phyloP scores from a whole-genome alignment of 92 coral and sea anemone species.

The Epizoanthus stellaris region DNA sequence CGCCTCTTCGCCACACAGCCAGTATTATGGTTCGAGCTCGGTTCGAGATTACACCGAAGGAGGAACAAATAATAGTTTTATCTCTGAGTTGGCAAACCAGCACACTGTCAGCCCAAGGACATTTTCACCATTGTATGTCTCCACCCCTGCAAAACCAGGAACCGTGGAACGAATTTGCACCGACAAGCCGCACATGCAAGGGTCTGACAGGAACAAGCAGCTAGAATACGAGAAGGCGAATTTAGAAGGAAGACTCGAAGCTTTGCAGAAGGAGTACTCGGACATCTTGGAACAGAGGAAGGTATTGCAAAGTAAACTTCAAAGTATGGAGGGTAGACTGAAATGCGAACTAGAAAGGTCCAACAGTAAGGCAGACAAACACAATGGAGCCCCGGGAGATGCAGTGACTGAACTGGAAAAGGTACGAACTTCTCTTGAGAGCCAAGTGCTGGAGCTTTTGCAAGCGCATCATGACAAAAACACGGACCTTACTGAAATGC shows the following conservation, averaged over 20 bases:
- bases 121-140: conserved; percentile 14
- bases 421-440: conserved; percentile 59
- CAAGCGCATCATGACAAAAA: conserved; percentile 60
- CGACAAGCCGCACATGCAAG: conserved; percentile 1
- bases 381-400: background rate
- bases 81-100: background rate
- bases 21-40: background rate
- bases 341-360: conserved; percentile 53
- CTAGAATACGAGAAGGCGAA: conserved; percentile 70
- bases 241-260: conserved; percentile 79
- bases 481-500: conserved; percentile 62
- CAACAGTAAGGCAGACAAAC: background rate
- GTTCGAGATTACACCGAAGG: background rate
- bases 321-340: conserved; percentile 56
- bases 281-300: conserved; percentile 72
- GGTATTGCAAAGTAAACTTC: conserved; percentile 60
- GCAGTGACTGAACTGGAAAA: conserved; percentile 52
- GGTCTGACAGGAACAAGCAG: conserved; percentile 35
- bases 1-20: no score
- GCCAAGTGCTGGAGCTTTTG: conserved; percentile 57
- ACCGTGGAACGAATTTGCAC: background rate
- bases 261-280: conserved; percentile 70
- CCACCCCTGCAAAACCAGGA: conserved; percentile 23
- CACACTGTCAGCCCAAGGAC: background rate
- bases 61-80: background rate